These are phyloP conservation scores for Odobenus rosmarus DNA, from an alignment of 2,113 vertebrate genomes.

Conservation along the genomic window DNA sequence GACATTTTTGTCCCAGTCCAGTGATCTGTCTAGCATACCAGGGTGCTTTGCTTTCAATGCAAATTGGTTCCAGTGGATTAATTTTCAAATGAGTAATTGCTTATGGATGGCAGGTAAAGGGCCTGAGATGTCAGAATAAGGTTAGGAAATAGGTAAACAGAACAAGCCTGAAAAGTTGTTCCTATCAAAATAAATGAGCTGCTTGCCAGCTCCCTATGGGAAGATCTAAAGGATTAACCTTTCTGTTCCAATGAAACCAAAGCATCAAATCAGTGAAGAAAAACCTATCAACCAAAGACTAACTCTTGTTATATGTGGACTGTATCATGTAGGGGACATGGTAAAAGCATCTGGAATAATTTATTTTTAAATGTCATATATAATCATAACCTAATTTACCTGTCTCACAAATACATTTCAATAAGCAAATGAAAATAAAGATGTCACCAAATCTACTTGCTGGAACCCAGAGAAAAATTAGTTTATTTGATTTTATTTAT, in stretches of 20 bases:
- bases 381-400: neutral
- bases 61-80: slow-evolving; percentile 44
- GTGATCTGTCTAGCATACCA: neutral
- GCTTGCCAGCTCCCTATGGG: neutral
- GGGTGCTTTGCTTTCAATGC: neutral
- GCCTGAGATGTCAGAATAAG: slow-evolving; percentile 2
- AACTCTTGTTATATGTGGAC: neutral
- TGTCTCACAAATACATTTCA: neutral
- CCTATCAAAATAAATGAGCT: slow-evolving; percentile 45
- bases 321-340: neutral
- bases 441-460: neutral
- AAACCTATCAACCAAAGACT: neutral
- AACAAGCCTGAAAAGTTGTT: neutral
- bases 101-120: neutral
- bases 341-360: neutral
- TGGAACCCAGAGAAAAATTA: neutral
- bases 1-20: neutral
- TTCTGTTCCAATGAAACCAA: slow-evolving; percentile 28
- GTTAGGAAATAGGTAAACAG: slow-evolving; percentile 33
- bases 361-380: neutral
- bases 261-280: neutral
- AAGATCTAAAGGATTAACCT: neutral
- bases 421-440: neutral
- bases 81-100: slow-evolving; percentile 54
- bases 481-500: neutral